phyloP scores from a whole-genome alignment of 2,113 vertebrate genomes.

The Ondatra zibethicus region DNA sequence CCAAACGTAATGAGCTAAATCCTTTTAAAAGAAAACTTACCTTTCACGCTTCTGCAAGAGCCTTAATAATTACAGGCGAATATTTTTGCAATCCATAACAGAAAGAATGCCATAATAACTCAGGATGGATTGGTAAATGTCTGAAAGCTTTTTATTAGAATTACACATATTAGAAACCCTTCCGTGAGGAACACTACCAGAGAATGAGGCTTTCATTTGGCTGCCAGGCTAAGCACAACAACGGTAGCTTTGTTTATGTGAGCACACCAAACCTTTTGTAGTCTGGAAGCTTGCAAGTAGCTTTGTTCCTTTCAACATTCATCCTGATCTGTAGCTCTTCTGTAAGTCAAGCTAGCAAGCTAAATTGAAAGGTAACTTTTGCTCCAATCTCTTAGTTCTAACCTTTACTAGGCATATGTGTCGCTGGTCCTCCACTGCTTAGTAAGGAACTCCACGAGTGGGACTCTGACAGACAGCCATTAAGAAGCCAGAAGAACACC shows the following conservation, averaged over 20 bases:
- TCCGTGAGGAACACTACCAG: constrained; percentile 41
- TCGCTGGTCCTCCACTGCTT: neutral
- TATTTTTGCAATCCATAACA: constrained; percentile 58
- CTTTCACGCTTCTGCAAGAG: constrained; percentile 8
- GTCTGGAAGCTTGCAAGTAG: neutral
- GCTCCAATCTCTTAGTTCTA: neutral
- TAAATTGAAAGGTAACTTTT: constrained; percentile 1
- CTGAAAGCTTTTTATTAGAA: constrained; percentile 70
- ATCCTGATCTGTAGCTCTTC: constrained; percentile 18
- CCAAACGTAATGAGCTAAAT: constrained; percentile 60
- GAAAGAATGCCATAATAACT: constrained; percentile 63
- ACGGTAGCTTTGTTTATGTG: neutral
- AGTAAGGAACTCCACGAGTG: neutral
- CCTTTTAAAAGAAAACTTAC: constrained; percentile 24
- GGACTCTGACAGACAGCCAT: neutral
- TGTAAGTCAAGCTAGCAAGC: neutral
- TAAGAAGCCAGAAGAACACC: neutral
- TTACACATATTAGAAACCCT: constrained; percentile 61
- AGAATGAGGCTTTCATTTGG: constrained; percentile 36
- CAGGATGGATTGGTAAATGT: constrained; percentile 52
- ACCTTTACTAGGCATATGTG: neutral
- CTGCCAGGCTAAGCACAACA: constrained; percentile 6
- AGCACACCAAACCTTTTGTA: neutral
- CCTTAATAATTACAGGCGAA: constrained; percentile 62
- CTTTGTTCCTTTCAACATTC: constrained; percentile 54